Conservation (phyloP, 2,113 vertebrate genomes). For the Pan paniscus region DNA sequence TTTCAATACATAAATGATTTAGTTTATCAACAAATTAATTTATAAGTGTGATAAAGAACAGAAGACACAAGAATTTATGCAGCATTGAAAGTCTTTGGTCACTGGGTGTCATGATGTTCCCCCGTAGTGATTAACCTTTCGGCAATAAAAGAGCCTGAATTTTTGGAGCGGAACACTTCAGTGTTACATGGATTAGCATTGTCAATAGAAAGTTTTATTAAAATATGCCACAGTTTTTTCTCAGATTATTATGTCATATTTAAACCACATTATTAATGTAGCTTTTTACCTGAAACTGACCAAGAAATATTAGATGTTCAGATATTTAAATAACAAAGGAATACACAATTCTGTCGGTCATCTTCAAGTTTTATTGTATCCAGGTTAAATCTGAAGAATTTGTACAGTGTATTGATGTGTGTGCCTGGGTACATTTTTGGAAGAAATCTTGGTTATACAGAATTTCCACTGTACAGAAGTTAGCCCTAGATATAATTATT, state of each 20-base stretch:
- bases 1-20: not conserved
- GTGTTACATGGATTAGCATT: accelerated
- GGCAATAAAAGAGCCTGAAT: too few relatives aligned
- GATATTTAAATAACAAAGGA: not conserved
- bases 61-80: not conserved
- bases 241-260: not conserved
- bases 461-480: accelerated
- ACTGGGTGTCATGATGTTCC: conserved; percentile 80
- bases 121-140: conserved; percentile 20
- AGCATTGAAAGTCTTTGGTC: conserved; percentile 27
- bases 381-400: not conserved
- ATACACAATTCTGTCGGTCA: too few relatives aligned
- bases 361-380: too few relatives aligned
- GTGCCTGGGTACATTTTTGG: not conserved
- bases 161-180: not conserved
- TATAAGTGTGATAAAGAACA: not conserved
- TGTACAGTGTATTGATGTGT: accelerated
- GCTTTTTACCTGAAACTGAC: not conserved
- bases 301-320: not conserved
- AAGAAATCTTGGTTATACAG: not conserved
- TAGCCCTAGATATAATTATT: accelerated
- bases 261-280: accelerated
- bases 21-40: too few relatives aligned
- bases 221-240: not conserved
- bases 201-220: too few relatives aligned